Evolutionary conservation across 2,113 vertebrate species (phyloP).

Genomic region (Rafetus swinhoei): DNA sequence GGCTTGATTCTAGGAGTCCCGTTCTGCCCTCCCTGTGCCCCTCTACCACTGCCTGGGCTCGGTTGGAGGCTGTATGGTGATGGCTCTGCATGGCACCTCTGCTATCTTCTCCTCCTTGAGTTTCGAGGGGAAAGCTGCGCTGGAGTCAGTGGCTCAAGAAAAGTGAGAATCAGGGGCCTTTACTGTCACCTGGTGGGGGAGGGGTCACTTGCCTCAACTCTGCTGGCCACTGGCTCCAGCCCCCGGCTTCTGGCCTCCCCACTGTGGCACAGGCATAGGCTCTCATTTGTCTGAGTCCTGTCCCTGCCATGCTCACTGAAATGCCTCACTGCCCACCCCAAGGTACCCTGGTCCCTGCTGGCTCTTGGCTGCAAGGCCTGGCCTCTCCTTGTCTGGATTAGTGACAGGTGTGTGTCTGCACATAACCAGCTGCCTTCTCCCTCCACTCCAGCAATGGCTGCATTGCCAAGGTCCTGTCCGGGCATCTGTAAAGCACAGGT

Average conservation of each 20-base stretch:
- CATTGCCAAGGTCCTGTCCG: background rate
- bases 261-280: accelerated
- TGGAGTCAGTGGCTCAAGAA: constrained; percentile 86
- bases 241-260: background rate
- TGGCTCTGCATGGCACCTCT: constrained; percentile 81
- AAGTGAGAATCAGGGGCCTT: constrained; percentile 77
- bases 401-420: background rate
- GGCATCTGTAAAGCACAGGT: background rate
- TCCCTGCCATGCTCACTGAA: background rate
- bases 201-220: background rate
- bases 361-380: accelerated
- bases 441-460: background rate
- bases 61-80: constrained; percentile 84
- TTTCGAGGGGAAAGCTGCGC: constrained; percentile 82
- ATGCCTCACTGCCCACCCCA: background rate
- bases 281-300: background rate
- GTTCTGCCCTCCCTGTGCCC: constrained; percentile 82
- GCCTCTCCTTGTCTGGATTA: background rate
- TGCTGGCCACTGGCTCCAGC: accelerated
- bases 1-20: constrained; percentile 68
- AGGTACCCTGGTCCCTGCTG: background rate
- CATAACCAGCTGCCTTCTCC: background rate
- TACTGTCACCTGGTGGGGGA: accelerated
- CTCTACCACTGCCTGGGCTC: constrained; percentile 94
- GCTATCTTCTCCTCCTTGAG: constrained; percentile 81